Evolutionary conservation across 2,797 vertebrate genomes (phyloP).

Genomic region (Thalassophryne amazonica): DNA sequence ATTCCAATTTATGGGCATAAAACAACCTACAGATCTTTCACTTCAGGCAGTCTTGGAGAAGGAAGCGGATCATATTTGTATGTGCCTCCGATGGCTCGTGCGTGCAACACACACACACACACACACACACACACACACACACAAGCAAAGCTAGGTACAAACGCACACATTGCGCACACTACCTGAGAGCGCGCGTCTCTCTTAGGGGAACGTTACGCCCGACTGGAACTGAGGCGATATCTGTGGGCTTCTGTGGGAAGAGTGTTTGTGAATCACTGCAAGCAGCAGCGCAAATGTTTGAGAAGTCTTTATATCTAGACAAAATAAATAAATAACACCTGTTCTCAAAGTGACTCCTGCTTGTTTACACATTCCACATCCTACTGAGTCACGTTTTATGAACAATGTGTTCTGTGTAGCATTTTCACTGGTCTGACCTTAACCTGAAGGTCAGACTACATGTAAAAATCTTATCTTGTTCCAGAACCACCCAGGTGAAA

Average conservation of each 20-base stretch:
- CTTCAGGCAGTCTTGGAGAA: constrained; percentile 62
- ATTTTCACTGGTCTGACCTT: constrained; percentile 11
- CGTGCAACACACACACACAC: constrained; percentile 2
- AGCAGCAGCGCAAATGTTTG: constrained; percentile 72
- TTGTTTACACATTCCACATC: constrained; percentile 61
- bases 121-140: constrained; percentile 2
- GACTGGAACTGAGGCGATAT: constrained; percentile 66
- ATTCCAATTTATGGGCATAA: constrained; percentile 80
- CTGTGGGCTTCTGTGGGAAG: constrained; percentile 69
- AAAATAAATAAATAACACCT: constrained; percentile 51
- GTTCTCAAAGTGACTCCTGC: constrained; percentile 57
- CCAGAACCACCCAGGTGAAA: no score
- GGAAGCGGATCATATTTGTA: constrained; percentile 74
- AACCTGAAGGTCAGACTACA: constrained; percentile 17
- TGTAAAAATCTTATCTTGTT: constrained; percentile 2
- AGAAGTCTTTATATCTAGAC: constrained; percentile 64
- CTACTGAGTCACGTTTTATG: constrained; percentile 34
- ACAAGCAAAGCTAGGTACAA: constrained; percentile 40
- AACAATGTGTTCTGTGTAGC: constrained; percentile 42
- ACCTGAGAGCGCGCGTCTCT: constrained; percentile 63
- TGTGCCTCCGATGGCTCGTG: constrained; percentile 55
- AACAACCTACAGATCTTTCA: constrained; percentile 77
- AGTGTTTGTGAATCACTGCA: constrained; percentile 76
- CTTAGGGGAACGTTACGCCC: constrained; percentile 60
- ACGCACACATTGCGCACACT: constrained; percentile 46